These are phyloP conservation scores for Rhinella marina DNA, from an alignment of 2,797 vertebrate species.

Conservation along the genomic window DNA sequence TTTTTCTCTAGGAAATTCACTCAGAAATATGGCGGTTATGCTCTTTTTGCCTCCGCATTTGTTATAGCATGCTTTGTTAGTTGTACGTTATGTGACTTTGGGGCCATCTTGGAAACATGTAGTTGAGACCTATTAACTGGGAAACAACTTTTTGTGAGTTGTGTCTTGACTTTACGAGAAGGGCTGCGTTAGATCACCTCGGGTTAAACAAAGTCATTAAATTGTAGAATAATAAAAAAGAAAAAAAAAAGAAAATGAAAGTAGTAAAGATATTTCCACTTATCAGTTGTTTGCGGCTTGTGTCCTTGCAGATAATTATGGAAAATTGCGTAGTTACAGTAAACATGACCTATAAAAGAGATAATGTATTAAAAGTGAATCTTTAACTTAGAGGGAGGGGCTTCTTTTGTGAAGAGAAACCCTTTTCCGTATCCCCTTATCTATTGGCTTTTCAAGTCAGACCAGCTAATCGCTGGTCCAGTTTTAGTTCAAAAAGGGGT, in stretches of 20 bases:
- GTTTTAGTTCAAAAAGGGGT: neutral
- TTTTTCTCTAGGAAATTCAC: too few relatives aligned
- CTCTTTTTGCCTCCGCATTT: too few relatives aligned
- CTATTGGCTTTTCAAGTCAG: too few relatives aligned
- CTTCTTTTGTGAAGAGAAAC: neutral
- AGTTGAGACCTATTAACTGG: neutral
- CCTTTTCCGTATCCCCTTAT: too few relatives aligned
- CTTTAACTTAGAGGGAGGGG: neutral
- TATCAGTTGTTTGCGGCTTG: constrained; percentile 37
- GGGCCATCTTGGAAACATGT: neutral
- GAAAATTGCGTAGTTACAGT: neutral
- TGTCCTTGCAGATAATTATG: constrained; percentile 5
- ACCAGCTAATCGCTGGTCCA: too few relatives aligned
- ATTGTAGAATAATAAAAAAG: neutral
- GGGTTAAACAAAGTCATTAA: constrained; percentile 20
- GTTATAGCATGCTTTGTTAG: neutral
- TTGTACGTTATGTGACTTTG: neutral
- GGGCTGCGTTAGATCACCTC: neutral
- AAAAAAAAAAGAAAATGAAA: constrained; percentile 19
- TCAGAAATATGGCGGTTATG: too few relatives aligned
- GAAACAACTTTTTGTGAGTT: neutral
- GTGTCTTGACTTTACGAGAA: neutral
- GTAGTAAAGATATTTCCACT: neutral
- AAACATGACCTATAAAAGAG: neutral
- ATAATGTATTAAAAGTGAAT: neutral